Base-by-base conservation (phyloP, 2,888 invertebrate species). In the Escarpia spicata region DNA sequence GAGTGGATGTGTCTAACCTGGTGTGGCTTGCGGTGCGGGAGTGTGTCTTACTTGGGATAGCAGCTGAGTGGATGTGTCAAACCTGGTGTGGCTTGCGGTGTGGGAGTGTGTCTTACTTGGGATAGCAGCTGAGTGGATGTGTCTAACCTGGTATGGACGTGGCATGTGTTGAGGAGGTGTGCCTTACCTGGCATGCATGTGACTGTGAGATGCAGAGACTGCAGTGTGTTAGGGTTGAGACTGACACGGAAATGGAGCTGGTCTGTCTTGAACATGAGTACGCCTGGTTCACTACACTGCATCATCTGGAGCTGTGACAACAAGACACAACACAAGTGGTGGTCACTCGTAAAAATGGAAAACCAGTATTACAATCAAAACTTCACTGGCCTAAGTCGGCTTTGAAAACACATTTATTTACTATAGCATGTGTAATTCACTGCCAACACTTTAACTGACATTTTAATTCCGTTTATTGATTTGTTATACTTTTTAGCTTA, bases 191-290 rank as follows among this genome's bases (percentile, higher is more conserved):
- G 98, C 94, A 98, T 97, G 45, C 98, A 98, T 1, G 97, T 97
- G 9, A 98, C 97, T 96, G 98, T 98, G 95, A 99, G 97, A 96
- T 98, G 98, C 93, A 99, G 97, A 75, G 98, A 98, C 97, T 99
- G 99, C 97, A 98, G 97, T 96, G 98, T 98, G 95, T 98, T 97
- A 60, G 98, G 98, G 97, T 99, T 98, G 93, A 99, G 97, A 92
- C 98, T 97, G 92, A 99, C 98, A 94, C 98, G 98, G 96, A 98
- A 99, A 96, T 98, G 98, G 94, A 99, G 97, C 92, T 97, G 97
- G 94, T 99, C 99, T 52, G 98, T 98, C 96, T 98, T 98, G 97
- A 99, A 99, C 95, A 98, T 98, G 91, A 98, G 98, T 90, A 98
- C 98, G 19, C 98, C 98, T 0, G 98, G 98, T 90, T 94, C 94